Evolutionary conservation across 2,797 vertebrate genomes (phyloP).

Genomic region (Sebastes alutus): DNA sequence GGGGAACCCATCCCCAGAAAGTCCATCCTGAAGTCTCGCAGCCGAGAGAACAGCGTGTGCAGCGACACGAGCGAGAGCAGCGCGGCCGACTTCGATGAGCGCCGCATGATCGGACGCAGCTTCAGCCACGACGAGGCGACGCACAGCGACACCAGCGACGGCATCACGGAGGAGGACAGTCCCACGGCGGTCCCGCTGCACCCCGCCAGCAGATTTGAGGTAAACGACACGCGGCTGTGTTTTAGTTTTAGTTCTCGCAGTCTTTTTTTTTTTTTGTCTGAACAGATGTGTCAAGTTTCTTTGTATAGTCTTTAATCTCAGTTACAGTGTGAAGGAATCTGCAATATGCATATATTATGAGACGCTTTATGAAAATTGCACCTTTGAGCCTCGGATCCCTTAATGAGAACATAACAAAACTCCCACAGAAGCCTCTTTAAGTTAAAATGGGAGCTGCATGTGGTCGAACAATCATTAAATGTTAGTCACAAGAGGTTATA

Average conservation of each 20-base stretch:
- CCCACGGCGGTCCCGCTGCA: constrained; percentile 69
- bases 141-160: constrained; percentile 88
- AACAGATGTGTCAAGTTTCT: neutral
- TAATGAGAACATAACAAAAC: constrained; percentile 31
- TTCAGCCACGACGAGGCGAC: constrained; percentile 88
- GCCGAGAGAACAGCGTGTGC: constrained; percentile 96
- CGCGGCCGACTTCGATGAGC: constrained; percentile 90
- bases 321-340: neutral
- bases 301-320: neutral
- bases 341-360: neutral
- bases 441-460: constrained; percentile 7
- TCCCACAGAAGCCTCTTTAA: constrained; percentile 35
- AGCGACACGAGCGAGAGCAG: constrained; percentile 97
- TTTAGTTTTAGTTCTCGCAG: neutral
- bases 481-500: neutral
- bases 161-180: constrained; percentile 87
- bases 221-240: constrained; percentile 35
- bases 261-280: neutral
- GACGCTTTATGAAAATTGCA: constrained; percentile 2
- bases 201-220: constrained; percentile 83
- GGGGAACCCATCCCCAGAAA: constrained; percentile 94
- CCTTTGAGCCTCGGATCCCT: neutral
- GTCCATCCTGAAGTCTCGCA: constrained; percentile 97
- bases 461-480: constrained; percentile 11
- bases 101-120: constrained; percentile 81